Conservation (phyloP, 2,888 invertebrate genomes). For the Stegana nigrithorax region DNA sequence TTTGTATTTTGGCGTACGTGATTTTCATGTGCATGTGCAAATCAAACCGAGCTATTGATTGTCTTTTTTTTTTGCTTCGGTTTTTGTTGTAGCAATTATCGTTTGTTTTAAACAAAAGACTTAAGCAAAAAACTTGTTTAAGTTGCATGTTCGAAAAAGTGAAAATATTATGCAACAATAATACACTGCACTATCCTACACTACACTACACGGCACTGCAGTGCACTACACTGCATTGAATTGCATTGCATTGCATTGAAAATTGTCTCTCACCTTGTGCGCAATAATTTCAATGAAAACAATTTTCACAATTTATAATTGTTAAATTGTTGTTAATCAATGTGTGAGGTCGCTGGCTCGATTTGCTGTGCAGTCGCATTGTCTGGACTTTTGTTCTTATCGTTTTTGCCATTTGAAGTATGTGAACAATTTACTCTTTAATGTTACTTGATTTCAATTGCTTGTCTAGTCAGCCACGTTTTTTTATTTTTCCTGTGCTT, state of each 20-base stretch:
- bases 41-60: neutral
- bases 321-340: conserved; percentile 20
- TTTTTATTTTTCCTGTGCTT: too few species aligned
- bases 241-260: conserved; percentile 12
- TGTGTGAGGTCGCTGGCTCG: neutral
- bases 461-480: too few species aligned
- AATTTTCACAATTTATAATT: conserved; percentile 45
- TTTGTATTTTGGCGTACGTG: neutral
- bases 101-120: conserved; percentile 8
- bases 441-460: too few species aligned
- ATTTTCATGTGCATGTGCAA: too few species aligned
- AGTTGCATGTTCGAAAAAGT: neutral
- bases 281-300: conserved; percentile 42
- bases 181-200: neutral
- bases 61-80: neutral
- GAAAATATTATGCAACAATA: conserved; percentile 18
- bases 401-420: too few species aligned
- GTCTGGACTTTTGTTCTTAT: neutral
- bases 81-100: neutral
- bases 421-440: too few species aligned
- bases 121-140: conserved; percentile 10
- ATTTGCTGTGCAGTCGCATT: too few species aligned
- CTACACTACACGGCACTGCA: too few species aligned
- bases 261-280: conserved; percentile 46
- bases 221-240: neutral